These are phyloP conservation scores for Eilema griseolum DNA, from an alignment of 2,888 invertebrate species.

Conservation along the genomic window DNA sequence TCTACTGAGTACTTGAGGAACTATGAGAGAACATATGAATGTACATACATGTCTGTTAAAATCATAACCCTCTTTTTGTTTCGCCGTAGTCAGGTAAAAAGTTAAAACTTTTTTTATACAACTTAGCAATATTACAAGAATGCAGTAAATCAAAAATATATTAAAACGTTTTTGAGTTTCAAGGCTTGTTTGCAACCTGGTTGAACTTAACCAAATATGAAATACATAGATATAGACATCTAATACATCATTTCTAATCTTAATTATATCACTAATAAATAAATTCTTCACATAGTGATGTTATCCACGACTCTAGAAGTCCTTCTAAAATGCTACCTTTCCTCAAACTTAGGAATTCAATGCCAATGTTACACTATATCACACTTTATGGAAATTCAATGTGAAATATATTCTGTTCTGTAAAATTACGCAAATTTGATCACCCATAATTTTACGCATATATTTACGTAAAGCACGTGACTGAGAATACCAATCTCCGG, in stretches of 20 bases:
- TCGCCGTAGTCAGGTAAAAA: too few relatives aligned
- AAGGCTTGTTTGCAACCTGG: too few relatives aligned
- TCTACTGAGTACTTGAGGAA: too few relatives aligned
- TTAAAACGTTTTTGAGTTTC: too few relatives aligned
- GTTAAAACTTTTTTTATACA: too few relatives aligned
- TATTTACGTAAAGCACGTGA: neutral
- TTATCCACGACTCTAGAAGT: neutral
- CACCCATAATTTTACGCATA: neutral
- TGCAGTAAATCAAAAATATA: too few relatives aligned
- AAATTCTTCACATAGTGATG: neutral
- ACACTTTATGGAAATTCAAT: neutral
- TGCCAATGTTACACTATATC: constrained; percentile 2
- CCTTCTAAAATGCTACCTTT: constrained; percentile 3
- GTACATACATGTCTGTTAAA: too few relatives aligned
- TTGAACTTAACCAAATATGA: neutral
- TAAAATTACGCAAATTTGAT: constrained; percentile 1
- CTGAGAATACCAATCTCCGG: neutral
- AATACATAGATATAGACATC: neutral
- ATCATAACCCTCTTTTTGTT: too few relatives aligned
- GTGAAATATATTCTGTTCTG: neutral
- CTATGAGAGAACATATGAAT: too few relatives aligned
- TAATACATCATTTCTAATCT: neutral
- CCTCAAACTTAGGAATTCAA: neutral
- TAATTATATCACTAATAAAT: neutral
- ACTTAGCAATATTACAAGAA: too few relatives aligned